Evolutionary conservation across 2,797 vertebrate genomes (phyloP).

Genomic region (Betta splendens): DNA sequence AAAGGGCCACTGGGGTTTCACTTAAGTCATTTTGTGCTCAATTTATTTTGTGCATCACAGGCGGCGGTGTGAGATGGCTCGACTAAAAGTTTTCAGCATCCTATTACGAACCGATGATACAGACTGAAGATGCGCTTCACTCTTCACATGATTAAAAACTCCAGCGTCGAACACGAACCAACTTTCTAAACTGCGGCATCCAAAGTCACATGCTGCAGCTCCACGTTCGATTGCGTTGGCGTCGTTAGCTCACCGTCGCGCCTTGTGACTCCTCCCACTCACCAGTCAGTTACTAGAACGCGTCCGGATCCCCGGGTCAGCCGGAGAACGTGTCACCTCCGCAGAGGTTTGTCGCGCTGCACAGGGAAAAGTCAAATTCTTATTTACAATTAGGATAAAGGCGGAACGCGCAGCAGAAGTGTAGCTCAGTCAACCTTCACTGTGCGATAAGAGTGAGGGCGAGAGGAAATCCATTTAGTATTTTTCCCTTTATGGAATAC

Average conservation of each 20-base stretch:
- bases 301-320: conserved; percentile 60
- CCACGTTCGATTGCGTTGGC: too few relatives aligned
- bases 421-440: conserved; percentile 23
- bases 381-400: conserved; percentile 24
- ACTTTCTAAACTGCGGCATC: conserved; percentile 1
- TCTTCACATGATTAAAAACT: conserved; percentile 37
- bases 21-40: conserved; percentile 66
- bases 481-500: conserved; percentile 53
- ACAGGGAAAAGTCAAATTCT: not conserved
- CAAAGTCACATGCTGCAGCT: not conserved
- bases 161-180: conserved; percentile 9
- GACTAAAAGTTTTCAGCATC: conserved; percentile 37
- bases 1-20: conserved; percentile 59
- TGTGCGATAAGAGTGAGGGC: conserved; percentile 20
- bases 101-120: conserved; percentile 42
- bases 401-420: not conserved
- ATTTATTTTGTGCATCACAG: conserved; percentile 60
- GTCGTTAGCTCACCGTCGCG: conserved; percentile 42
- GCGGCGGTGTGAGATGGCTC: conserved; percentile 41
- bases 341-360: conserved; percentile 29
- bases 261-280: conserved; percentile 62
- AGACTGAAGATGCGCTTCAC: conserved; percentile 32
- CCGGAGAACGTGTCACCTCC: conserved; percentile 24
- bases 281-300: conserved; percentile 69
- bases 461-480: conserved; percentile 36